Base-by-base conservation (phyloP, 2,797 vertebrate species). In the Lepus townsendii region DNA sequence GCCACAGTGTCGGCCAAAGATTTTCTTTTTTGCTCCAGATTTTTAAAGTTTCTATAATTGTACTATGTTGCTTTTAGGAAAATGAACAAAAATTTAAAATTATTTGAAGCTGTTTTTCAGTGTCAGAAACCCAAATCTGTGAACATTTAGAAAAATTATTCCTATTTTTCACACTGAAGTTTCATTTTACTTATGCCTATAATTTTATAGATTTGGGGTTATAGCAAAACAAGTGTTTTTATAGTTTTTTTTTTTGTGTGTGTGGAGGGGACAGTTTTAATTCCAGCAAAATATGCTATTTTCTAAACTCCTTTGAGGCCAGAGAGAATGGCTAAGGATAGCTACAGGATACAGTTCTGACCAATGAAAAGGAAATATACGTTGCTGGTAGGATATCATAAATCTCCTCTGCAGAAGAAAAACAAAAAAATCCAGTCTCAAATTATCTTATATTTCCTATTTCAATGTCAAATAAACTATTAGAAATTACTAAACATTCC, bases 401-500 rank as follows among this genome's bases (percentile, higher is more conserved):
- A 86, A 80, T 52, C 50, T 79, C 84, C 38, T 87, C 62, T 93
- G 13, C 35, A 91, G 54, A n/a, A 60, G 77, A 32, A 89, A 83
- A 90, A 72, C 47, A 57, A 52, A 19, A 82, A 20, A 50, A 52
- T 4, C 50, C 52, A 62, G 4, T 11, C 68, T 87, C 72, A 90
- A 77, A 65, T 92, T 77, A 94, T 90, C 72, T 87, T 78, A 80
- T 65, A 80, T 54, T 91, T 73, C 30, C 35, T 77, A 92, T 85
- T 90, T 95, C 54, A 93, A 69, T 68, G 32, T 52, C 42, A 42
- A 87, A 26, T 57, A 92, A 54, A 90, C 35, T 35, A 90, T 52
- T 14, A 95, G 92, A 93, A 97, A 73, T 83, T 83, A 93, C 24
- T 75, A 72, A 93, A 73, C 65, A 93, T 83, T n/a, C 1, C 65